Evolutionary conservation across 2,113 vertebrate species (phyloP).

Genomic region (Osmerus eperlanus): DNA sequence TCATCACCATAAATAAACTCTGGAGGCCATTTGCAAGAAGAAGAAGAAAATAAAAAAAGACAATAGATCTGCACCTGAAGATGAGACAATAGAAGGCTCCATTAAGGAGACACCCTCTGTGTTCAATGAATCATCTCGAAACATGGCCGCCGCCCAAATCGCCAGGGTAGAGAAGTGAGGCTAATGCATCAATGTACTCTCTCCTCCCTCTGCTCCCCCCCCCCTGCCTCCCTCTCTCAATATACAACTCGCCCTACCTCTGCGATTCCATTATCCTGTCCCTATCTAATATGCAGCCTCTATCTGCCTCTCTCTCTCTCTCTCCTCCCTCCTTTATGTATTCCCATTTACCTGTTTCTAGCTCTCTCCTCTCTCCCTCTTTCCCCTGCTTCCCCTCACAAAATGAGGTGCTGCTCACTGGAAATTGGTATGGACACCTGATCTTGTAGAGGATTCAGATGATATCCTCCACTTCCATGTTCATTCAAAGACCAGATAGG

Average conservation of each 20-base stretch:
- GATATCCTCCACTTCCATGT: conserved; percentile 2
- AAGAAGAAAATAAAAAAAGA: no score
- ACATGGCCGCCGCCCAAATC: conserved; percentile 10
- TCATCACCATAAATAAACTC: conserved; percentile 33
- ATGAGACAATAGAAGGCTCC: conserved; percentile 15
- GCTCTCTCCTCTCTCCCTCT: neutral
- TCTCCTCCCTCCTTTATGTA: neutral
- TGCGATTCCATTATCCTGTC: neutral
- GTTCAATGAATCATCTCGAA: conserved; percentile 31
- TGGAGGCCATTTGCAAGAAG: conserved; percentile 17
- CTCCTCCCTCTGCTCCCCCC: neutral
- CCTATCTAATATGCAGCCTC: neutral
- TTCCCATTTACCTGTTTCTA: no score
- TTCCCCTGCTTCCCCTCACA: neutral
- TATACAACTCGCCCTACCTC: neutral
- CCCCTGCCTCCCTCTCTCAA: conserved; percentile 11
- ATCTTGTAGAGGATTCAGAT: neutral
- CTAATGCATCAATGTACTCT: conserved; percentile 32
- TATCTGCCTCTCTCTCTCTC: neutral
- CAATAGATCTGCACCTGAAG: conserved; percentile 39
- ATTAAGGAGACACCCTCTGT: conserved; percentile 29
- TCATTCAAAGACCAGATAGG: neutral
- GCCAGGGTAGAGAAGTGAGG: conserved; percentile 11
- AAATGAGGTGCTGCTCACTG: neutral
- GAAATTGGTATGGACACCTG: neutral